These are phyloP conservation scores for Scolanthus callimorphus DNA, from an alignment of 92 coral and sea anemone species.

Conservation along the genomic window DNA sequence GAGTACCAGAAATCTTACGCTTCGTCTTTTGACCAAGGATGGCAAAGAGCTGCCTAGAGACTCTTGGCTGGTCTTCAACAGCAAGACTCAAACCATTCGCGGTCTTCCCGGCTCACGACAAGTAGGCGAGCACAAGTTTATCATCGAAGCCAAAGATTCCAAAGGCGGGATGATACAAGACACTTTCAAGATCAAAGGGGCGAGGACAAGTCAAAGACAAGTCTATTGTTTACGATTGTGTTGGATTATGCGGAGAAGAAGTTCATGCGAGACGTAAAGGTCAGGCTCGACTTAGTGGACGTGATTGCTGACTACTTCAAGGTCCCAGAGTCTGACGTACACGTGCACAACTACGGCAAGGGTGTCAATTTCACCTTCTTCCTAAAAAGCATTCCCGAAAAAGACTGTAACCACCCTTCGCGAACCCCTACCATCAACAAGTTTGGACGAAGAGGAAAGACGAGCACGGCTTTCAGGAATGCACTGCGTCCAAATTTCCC, in stretches of 20 bases:
- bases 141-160: constrained; percentile 60
- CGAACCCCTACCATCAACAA: constrained; percentile 5
- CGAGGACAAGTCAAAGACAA: constrained; percentile 21
- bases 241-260: constrained; percentile 30
- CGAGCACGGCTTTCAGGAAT: constrained; percentile 32
- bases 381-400: constrained; percentile 35
- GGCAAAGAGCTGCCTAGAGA: constrained; percentile 42
- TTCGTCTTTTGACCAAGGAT: constrained; percentile 47
- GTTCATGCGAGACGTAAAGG: constrained; percentile 40
- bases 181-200: constrained; percentile 34
- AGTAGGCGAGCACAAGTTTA: constrained; percentile 28
- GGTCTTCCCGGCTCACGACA: constrained; percentile 47
- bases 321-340: constrained; percentile 24
- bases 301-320: constrained; percentile 31
- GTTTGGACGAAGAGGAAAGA: constrained; percentile 28
- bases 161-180: constrained; percentile 20
- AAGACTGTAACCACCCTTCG: constrained; percentile 18
- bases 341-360: constrained; percentile 24
- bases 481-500: constrained; percentile 62
- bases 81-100: constrained; percentile 47
- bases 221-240: constrained; percentile 32
- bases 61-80: constrained; percentile 77
- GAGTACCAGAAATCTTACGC: constrained; percentile 59
- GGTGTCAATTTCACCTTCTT: constrained; percentile 48
- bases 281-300: constrained; percentile 33